A percentile compares a stretch with the other conserved stretches of the same genome.
Conservation (phyloP, 2,797 vertebrate species). For the Pitangus sulphuratus region DNA sequence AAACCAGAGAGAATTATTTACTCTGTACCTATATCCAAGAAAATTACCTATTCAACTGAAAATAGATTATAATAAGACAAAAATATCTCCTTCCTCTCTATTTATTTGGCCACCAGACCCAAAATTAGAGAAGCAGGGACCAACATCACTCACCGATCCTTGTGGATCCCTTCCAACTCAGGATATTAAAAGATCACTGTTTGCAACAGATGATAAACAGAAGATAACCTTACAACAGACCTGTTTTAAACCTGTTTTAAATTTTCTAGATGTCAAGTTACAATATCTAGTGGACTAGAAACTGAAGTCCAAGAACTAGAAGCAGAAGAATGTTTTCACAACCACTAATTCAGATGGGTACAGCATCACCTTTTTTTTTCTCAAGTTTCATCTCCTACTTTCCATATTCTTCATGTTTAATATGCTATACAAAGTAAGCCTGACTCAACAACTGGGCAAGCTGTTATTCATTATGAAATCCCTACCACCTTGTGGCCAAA, state of each 20-base stretch:
- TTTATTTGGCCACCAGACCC: not conserved
- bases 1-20: not conserved
- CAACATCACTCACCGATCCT: not conserved
- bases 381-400: not conserved
- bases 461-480: not conserved
- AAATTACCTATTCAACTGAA: not conserved
- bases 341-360: not conserved
- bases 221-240: not conserved
- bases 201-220: not conserved
- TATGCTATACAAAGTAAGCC: not conserved
- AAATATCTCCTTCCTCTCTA: not conserved
- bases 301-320: not conserved
- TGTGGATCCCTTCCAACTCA: not conserved
- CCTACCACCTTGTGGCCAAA: not conserved
- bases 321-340: not conserved
- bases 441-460: not conserved
- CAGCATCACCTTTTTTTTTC: not conserved
- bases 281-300: not conserved
- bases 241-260: not conserved
- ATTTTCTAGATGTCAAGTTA: not conserved
- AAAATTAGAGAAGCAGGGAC: not conserved
- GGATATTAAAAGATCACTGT: not conserved
- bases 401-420: not conserved
- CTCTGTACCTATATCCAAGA: not conserved
- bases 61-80: not conserved